These are phyloP conservation scores for Diachasmimorpha longicaudata DNA, from an alignment of 1,140 invertebrate species.

Conservation along the genomic window DNA sequence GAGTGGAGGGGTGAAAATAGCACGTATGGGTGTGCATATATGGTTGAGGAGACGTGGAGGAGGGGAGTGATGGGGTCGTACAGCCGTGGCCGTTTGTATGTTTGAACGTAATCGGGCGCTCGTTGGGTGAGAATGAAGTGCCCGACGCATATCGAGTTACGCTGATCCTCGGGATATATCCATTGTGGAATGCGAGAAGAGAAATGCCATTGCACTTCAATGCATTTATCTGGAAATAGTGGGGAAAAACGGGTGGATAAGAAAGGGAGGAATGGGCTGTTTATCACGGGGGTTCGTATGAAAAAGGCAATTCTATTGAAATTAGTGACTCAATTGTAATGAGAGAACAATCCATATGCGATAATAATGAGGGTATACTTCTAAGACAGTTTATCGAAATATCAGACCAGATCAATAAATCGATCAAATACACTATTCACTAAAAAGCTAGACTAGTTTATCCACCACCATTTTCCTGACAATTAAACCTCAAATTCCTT, in stretches of 20 bases:
- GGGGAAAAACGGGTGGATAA: not conserved
- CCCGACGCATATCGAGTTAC: slow-evolving; percentile 29
- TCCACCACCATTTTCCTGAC: too few species aligned
- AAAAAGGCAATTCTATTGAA: too few species aligned
- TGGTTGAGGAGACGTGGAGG: not conserved
- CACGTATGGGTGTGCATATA: not conserved
- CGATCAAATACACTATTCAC: too few species aligned
- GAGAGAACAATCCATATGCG: too few species aligned
- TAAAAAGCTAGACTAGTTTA: too few species aligned
- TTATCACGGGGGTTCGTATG: not conserved
- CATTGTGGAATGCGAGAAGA: not conserved
- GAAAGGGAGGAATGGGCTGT: not conserved
- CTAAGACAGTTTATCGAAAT: too few species aligned
- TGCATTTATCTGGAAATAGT: not conserved
- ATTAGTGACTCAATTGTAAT: too few species aligned
- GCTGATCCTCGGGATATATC: slow-evolving; percentile 25
- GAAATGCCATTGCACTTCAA: not conserved
- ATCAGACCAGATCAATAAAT: too few species aligned
- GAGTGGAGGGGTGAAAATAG: not conserved
- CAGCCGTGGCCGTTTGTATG: slow-evolving; percentile 24
- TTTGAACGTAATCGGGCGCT: slow-evolving; percentile 24
- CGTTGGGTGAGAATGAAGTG: slow-evolving; percentile 26
- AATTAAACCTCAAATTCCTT: too few species aligned
- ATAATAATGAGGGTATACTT: too few species aligned
- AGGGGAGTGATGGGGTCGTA: not conserved